Base-by-base conservation (phyloP, 2,888 invertebrate species). In the Stenolophus ochropezus region DNA sequence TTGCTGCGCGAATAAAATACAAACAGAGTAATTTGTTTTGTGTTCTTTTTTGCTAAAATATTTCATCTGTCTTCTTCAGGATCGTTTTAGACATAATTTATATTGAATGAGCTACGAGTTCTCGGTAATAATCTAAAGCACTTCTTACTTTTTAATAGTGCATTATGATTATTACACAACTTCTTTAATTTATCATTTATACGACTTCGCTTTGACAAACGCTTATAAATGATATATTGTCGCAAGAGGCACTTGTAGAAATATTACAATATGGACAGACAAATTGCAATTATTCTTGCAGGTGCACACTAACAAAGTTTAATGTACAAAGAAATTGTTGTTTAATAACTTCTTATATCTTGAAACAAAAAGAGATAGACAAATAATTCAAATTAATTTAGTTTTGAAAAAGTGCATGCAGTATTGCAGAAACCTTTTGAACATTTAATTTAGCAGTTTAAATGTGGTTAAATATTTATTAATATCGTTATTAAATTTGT, bases 31-130 rank as follows among this genome's bases (percentile, higher is more conserved):
- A 75, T 75, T 75, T 75, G 75, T 75, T 75, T 75, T 75, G 53
- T 75, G 75, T 75, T 75, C 53, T 75, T 75, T 75, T 75, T 53
- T 53, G 75, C 75, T 51, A 53, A 75, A 75, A 75, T 75, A 53
- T 75, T 75, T 53, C 75, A 75, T 75, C 75, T 75, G 75, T 75
- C 75, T 75, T 75, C 51, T 53, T 75, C 75, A 75, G 75, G 51
- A 51, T 25, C 53, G 25, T 23, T 75, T 75, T 53, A 53, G 75
- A 53, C 75, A 27, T 75, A 75, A 75, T 75, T 75, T 53, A 75
- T 75, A 53, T 75, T 75, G 53, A 27, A 53, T 25, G 53, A 25
- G 75, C 23, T 16, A 3, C 23, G 27, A 6, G 53, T 4, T 53
- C 27, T 20, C 21, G 16, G 14, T 21, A 21, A 49, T 73, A 20